A percentile compares a stretch with the other conserved stretches of the same genome.
phyloP scores from a whole-genome alignment of 2,797 vertebrate genomes.

The Myripristis jacobus region DNA sequence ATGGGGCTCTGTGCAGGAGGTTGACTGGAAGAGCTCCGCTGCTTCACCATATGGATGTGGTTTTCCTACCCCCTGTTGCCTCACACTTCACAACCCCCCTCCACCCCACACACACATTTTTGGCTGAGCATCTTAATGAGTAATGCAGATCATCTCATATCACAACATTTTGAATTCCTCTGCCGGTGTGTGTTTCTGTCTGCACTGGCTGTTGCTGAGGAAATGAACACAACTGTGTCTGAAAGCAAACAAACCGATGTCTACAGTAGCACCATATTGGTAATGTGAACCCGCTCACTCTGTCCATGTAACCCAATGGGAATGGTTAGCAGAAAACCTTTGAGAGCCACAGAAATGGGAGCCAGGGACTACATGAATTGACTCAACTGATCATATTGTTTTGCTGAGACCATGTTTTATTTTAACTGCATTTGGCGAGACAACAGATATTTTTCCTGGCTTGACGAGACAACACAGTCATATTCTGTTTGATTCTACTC shows the following conservation, averaged over 20 bases:
- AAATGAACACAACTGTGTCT: slow-evolving; percentile 51
- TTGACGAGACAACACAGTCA: too few relatives aligned
- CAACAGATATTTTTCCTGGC: too few relatives aligned
- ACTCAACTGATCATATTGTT: too few relatives aligned
- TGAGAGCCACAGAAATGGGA: slow-evolving; percentile 37
- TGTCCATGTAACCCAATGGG: slow-evolving; percentile 49
- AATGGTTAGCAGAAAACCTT: slow-evolving; percentile 41
- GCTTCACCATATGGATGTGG: slow-evolving; percentile 80
- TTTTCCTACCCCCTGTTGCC: slow-evolving; percentile 71
- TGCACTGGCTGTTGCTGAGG: slow-evolving; percentile 43
- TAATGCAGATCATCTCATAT: slow-evolving; percentile 66
- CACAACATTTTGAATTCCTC: slow-evolving; percentile 67
- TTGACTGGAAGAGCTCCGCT: slow-evolving; percentile 45
- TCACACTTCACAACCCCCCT: slow-evolving; percentile 34
- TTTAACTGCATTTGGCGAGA: too few relatives aligned
- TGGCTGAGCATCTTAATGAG: slow-evolving; percentile 68
- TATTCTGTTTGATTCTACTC: too few relatives aligned
- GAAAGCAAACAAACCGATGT: slow-evolving; percentile 58
- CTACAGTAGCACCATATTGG: slow-evolving; percentile 62
- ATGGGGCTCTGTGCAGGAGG: slow-evolving; percentile 57
- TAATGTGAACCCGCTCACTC: slow-evolving; percentile 56
- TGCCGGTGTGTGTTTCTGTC: slow-evolving; percentile 48
- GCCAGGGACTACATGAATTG: slow-evolving; percentile 17
- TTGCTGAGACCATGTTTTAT: too few relatives aligned
- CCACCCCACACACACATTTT: slow-evolving; percentile 15